Evolutionary conservation across 2,888 invertebrate species (phyloP).

Genomic region (Toxonevra muliebris): DNA sequence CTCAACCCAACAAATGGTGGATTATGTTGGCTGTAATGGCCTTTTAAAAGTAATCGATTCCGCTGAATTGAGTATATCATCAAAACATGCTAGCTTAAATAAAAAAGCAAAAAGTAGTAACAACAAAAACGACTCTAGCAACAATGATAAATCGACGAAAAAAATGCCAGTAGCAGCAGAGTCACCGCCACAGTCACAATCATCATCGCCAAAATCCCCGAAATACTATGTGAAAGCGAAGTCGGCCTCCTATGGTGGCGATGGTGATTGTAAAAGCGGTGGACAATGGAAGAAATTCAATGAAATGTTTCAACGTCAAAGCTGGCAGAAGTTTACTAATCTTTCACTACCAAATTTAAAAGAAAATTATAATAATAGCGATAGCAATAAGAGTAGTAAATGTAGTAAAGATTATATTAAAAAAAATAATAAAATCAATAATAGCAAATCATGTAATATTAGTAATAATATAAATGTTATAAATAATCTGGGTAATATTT

Average conservation of each 20-base stretch:
- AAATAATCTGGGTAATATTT: slow-evolving; percentile 53
- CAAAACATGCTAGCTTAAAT: slow-evolving; percentile 7
- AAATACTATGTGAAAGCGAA: slow-evolving; percentile 28
- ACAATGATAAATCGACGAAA: slow-evolving; percentile 17
- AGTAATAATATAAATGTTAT: slow-evolving; percentile 52
- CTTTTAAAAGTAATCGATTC: slow-evolving; percentile 58
- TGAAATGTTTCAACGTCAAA: slow-evolving; percentile 19
- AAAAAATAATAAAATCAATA: slow-evolving; percentile 8
- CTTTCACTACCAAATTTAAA: slow-evolving; percentile 43
- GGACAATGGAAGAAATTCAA: slow-evolving; percentile 32
- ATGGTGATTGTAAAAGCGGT: not conserved
- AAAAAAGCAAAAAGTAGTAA: slow-evolving; percentile 31
- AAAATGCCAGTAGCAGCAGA: not conserved
- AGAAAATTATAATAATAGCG: not conserved
- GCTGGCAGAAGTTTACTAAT: slow-evolving; percentile 13
- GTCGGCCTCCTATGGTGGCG: slow-evolving; percentile 26
- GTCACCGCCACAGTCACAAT: not conserved
- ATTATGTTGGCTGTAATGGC: slow-evolving; percentile 63
- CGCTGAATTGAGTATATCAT: slow-evolving; percentile 38
- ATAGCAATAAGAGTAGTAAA: slow-evolving; percentile 5
- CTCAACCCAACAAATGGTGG: slow-evolving; percentile 56
- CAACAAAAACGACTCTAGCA: slow-evolving; percentile 9
- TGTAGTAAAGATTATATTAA: slow-evolving; percentile 2
- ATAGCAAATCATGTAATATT: slow-evolving; percentile 38
- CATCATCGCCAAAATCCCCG: slow-evolving; percentile 10